Evolutionary conservation across 1,140 invertebrate species (phyloP).

Genomic region (Macrosteles quadrilineatus): DNA sequence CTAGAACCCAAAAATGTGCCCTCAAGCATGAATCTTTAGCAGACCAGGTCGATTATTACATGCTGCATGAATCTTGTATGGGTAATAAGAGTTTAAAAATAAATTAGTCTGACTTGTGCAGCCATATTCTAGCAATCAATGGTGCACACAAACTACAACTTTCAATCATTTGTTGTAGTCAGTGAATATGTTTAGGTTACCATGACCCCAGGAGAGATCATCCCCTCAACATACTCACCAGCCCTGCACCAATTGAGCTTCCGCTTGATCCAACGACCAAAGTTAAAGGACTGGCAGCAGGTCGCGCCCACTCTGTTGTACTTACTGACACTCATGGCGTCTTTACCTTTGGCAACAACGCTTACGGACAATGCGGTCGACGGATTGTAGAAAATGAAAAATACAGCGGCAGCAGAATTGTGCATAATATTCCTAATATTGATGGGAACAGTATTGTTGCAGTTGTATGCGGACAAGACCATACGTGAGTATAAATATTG

Average conservation of each 20-base stretch:
- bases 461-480: conserved; percentile 87
- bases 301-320: conserved; percentile 83
- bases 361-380: conserved; percentile 92
- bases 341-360: conserved; percentile 89
- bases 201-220: conserved; percentile 62
- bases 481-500: conserved; percentile 63
- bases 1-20: too few species aligned
- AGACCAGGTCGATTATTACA: too few species aligned
- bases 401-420: conserved; percentile 63
- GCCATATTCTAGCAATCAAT: too few species aligned
- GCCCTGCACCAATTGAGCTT: conserved; percentile 73
- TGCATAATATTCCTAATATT: conserved; percentile 67
- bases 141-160: too few species aligned
- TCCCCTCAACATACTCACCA: conserved; percentile 69
- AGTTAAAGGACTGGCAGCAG: conserved; percentile 69
- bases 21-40: too few species aligned
- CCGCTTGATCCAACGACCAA: conserved; percentile 60
- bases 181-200: conserved; percentile 52
- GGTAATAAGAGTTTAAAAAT: too few species aligned
- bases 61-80: too few species aligned
- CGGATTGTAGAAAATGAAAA: conserved; percentile 76
- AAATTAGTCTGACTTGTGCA: too few species aligned
- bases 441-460: conserved; percentile 63
- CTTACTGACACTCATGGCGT: conserved; percentile 77
- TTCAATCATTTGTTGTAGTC: too few species aligned